phyloP scores from a whole-genome alignment of 2,888 invertebrate species.

The Perizoma flavofasciatum region DNA sequence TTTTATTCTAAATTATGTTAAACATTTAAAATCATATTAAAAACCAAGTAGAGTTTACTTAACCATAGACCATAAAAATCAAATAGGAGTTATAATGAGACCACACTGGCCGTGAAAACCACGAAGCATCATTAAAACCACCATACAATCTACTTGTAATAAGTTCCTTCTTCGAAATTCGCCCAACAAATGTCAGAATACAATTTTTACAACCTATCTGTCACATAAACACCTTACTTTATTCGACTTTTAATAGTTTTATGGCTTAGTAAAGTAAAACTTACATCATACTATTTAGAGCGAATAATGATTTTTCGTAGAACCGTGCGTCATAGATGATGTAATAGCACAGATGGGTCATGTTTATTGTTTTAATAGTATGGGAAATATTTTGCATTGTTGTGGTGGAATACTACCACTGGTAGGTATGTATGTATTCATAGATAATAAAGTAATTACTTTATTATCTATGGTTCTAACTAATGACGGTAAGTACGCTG shows the following conservation, averaged over 20 bases:
- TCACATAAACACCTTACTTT: conserved; percentile 72
- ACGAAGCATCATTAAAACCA: not conserved
- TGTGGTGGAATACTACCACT: conserved; percentile 11
- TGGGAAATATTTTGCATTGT: conserved; percentile 30
- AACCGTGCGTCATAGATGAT: conserved; percentile 38
- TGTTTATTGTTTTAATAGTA: conserved; percentile 32
- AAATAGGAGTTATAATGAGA: not conserved
- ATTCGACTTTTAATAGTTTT: conserved; percentile 63
- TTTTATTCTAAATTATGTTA: too few relatives aligned
- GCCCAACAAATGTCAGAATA: conserved; percentile 54
- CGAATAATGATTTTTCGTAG: conserved; percentile 36
- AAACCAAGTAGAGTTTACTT: too few relatives aligned
- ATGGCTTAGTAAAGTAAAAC: conserved; percentile 43
- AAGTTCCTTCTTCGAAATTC: conserved; percentile 53
- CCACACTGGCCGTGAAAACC: conserved; percentile 14
- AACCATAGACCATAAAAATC: too few relatives aligned
- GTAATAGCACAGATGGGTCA: conserved; percentile 33
- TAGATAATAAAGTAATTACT: too few relatives aligned
- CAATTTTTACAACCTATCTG: conserved; percentile 55
- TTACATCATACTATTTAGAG: conserved; percentile 42
- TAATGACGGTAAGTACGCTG: too few relatives aligned
- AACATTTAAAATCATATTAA: too few relatives aligned
- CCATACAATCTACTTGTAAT: conserved; percentile 35
- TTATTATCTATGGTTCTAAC: too few relatives aligned
- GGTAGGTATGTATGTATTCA: too few relatives aligned